Evolutionary conservation across 1,140 invertebrate species (phyloP).

Genomic region (Drosophila truncata): DNA sequence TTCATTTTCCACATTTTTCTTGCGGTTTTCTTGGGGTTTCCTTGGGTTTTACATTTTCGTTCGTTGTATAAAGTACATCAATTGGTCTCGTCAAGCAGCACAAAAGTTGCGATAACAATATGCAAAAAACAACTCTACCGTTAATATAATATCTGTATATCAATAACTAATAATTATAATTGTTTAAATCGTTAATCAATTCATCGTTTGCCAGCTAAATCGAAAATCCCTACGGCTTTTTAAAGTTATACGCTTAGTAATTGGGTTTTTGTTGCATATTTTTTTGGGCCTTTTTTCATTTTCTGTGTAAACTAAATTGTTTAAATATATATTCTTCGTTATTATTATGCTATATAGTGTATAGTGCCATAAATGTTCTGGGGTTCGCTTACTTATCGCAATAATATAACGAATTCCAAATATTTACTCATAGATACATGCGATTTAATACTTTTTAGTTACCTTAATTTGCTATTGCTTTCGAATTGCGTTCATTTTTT

Average conservation of each 20-base stretch:
- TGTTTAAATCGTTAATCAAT: slow-evolving; percentile 68
- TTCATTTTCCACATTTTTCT: slow-evolving; percentile 31
- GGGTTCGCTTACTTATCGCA: slow-evolving; percentile 69
- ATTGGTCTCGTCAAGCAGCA: slow-evolving; percentile 83
- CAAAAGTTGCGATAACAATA: slow-evolving; percentile 82
- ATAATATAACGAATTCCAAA: slow-evolving; percentile 80
- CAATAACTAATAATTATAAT: slow-evolving; percentile 78
- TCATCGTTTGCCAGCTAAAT: slow-evolving; percentile 76
- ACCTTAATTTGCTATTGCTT: slow-evolving; percentile 66
- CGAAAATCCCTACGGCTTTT: slow-evolving; percentile 73
- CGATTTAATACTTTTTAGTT: slow-evolving; percentile 77
- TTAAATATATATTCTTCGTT: slow-evolving; percentile 26
- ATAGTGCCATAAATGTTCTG: slow-evolving; percentile 75
- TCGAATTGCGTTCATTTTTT: slow-evolving; percentile 37
- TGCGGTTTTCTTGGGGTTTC: slow-evolving; percentile 23
- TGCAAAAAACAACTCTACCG: slow-evolving; percentile 77
- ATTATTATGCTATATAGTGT: slow-evolving; percentile 64
- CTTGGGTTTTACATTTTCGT: slow-evolving; percentile 19
- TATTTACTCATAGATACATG: slow-evolving; percentile 75
- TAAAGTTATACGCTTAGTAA: slow-evolving; percentile 37
- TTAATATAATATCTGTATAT: slow-evolving; percentile 67
- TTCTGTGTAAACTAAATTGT: slow-evolving; percentile 59
- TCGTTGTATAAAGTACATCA: slow-evolving; percentile 83
- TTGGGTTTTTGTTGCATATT: slow-evolving; percentile 23
- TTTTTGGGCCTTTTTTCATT: slow-evolving; percentile 26